Conservation (phyloP, 2,113 vertebrate genomes). For the Drymodes brunneopygia region DNA sequence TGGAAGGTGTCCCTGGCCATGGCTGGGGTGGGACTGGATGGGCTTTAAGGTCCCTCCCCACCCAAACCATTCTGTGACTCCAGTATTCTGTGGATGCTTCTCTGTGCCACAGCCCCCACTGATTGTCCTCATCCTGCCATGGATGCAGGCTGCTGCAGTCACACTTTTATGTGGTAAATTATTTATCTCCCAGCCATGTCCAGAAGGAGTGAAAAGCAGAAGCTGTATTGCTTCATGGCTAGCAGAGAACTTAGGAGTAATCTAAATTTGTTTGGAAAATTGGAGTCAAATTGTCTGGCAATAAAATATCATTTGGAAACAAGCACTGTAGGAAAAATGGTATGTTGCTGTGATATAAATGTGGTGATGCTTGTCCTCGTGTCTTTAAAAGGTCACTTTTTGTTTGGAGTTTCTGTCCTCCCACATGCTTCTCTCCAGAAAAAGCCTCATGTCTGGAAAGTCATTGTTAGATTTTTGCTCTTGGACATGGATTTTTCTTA, state of each 20-base stretch:
- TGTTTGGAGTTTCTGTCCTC: background rate
- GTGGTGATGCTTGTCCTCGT: background rate
- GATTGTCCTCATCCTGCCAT: rapidly evolving
- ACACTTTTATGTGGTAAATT: background rate
- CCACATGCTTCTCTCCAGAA: background rate
- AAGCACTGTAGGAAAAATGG: background rate
- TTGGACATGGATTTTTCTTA: background rate
- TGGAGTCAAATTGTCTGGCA: constrained; percentile 1
- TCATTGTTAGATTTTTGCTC: background rate
- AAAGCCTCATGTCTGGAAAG: background rate
- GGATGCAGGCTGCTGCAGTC: background rate
- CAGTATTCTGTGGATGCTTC: background rate
- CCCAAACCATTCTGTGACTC: background rate
- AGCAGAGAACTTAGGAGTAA: background rate
- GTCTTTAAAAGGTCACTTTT: constrained; percentile 46
- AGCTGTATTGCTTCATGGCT: background rate
- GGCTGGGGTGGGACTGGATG: background rate
- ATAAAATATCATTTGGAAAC: background rate
- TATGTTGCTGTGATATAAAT: background rate
- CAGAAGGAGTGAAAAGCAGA: background rate
- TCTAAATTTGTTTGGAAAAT: constrained; percentile 2
- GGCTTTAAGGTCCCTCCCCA: background rate
- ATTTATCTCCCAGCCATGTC: background rate
- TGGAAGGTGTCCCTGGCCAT: background rate
- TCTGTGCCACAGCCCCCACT: background rate